A percentile compares a stretch with the other conserved stretches of the same genome.
Evolutionary conservation across 2,888 invertebrate genomes (phyloP).

Genomic region (Leptopilina drosophilae): DNA sequence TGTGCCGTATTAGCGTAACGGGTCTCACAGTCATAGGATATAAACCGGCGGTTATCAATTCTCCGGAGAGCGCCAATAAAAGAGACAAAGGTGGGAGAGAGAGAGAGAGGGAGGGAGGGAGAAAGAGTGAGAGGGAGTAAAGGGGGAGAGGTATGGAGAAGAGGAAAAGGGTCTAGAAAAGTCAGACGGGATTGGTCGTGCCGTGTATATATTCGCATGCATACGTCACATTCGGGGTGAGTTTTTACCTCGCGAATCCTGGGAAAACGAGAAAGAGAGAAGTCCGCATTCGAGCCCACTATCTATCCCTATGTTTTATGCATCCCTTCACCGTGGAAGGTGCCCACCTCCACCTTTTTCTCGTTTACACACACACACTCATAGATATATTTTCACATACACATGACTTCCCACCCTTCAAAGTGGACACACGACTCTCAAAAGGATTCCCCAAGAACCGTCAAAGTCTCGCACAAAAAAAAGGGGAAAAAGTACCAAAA

Average conservation of each 20-base stretch:
- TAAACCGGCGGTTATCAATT: constrained; percentile 67
- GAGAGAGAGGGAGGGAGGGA: constrained; percentile 64
- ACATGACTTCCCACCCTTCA: constrained; percentile 46
- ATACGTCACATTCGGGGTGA: constrained; percentile 58
- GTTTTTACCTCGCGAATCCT: constrained; percentile 60
- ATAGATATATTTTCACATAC: not conserved
- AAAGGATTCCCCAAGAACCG: constrained; percentile 49
- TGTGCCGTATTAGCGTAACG: constrained; percentile 49
- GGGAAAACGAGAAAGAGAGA: constrained; percentile 50
- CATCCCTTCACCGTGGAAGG: constrained; percentile 60
- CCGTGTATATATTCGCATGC: constrained; percentile 54
- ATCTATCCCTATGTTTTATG: constrained; percentile 71
- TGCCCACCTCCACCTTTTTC: constrained; percentile 45
- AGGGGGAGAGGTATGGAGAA: constrained; percentile 57
- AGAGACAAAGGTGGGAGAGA: constrained; percentile 65
- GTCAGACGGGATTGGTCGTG: constrained; percentile 54
- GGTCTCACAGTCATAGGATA: constrained; percentile 52
- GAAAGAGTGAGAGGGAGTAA: no score
- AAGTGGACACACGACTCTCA: constrained; percentile 56
- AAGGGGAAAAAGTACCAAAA: not conserved
- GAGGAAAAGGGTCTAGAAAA: constrained; percentile 55
- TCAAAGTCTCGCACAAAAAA: constrained; percentile 3
- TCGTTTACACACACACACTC: constrained; percentile 8
- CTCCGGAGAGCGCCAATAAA: constrained; percentile 70
- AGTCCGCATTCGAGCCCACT: constrained; percentile 58